These are phyloP conservation scores for Venustaconcha ellipsiformis DNA, from an alignment of 1,140 invertebrate species.

Conservation along the genomic window DNA sequence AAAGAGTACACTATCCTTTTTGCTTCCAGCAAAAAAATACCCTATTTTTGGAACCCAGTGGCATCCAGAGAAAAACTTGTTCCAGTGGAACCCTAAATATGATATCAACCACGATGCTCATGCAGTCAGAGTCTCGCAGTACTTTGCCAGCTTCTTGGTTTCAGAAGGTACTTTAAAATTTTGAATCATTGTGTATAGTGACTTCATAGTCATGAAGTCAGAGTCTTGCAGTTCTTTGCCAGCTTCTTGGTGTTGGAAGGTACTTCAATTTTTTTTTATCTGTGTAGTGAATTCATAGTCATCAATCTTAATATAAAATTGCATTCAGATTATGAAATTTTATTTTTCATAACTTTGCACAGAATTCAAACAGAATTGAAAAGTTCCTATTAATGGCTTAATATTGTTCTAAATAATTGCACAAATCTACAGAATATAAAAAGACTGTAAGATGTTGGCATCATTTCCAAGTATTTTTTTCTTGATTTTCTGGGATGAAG, in stretches of 20 bases:
- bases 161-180: constrained; percentile 71
- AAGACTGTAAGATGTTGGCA: not conserved
- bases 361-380: too few relatives aligned
- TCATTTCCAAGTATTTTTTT: too few relatives aligned
- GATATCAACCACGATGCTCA: constrained; percentile 77
- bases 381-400: not conserved
- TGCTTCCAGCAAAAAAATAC: constrained; percentile 57
- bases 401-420: too few relatives aligned
- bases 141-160: constrained; percentile 89
- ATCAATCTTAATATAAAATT: not conserved
- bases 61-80: constrained; percentile 91
- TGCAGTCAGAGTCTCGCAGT: constrained; percentile 77
- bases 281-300: too few relatives aligned
- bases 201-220: constrained; percentile 71
- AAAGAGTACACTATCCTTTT: constrained; percentile 3
- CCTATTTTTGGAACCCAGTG: constrained; percentile 92
- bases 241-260: constrained; percentile 85
- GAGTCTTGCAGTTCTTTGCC: constrained; percentile 82
- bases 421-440: not conserved
- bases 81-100: constrained; percentile 78
- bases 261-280: constrained; percentile 19
- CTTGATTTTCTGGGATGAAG: too few relatives aligned
- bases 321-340: not conserved
- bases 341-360: not conserved
- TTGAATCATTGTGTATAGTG: not conserved